Conservation (phyloP, 2,888 invertebrate species). For the Tipula vernalis region DNA sequence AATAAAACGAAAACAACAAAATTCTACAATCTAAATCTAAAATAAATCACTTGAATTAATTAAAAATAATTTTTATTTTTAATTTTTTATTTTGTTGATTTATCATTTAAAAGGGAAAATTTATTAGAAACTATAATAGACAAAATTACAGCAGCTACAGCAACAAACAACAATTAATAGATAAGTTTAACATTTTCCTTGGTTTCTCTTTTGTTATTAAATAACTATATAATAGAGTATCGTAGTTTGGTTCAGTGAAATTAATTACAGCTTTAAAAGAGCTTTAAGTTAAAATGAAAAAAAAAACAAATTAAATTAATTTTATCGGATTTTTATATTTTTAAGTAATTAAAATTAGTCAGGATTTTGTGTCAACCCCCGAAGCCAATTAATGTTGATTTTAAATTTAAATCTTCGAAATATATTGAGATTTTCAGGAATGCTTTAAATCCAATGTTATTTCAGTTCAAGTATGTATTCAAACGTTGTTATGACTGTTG, state of each 20-base stretch:
- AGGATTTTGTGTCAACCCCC: not conserved
- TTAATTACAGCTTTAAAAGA: not conserved
- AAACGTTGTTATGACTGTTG: not conserved
- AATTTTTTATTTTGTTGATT: not conserved
- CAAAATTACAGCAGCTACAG: not conserved
- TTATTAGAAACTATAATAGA: not conserved
- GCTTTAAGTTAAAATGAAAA: not conserved
- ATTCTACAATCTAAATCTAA: not conserved
- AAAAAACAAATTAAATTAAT: not conserved
- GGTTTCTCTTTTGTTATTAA: not conserved
- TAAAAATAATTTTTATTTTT: not conserved
- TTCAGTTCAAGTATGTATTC: not conserved
- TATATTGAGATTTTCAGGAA: not conserved
- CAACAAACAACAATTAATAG: not conserved
- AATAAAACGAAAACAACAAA: not conserved
- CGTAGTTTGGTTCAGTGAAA: not conserved
- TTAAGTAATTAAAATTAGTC: not conserved
- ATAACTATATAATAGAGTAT: not conserved
- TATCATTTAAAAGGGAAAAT: not conserved
- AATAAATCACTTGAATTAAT: not conserved
- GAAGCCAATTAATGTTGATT: not conserved
- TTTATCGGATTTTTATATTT: not conserved
- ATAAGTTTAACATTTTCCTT: not conserved
- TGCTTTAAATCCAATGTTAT: not conserved
- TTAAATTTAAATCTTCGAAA: not conserved